Base-by-base conservation (phyloP, 2,888 invertebrate genomes). In the Cheilosia impressa region DNA sequence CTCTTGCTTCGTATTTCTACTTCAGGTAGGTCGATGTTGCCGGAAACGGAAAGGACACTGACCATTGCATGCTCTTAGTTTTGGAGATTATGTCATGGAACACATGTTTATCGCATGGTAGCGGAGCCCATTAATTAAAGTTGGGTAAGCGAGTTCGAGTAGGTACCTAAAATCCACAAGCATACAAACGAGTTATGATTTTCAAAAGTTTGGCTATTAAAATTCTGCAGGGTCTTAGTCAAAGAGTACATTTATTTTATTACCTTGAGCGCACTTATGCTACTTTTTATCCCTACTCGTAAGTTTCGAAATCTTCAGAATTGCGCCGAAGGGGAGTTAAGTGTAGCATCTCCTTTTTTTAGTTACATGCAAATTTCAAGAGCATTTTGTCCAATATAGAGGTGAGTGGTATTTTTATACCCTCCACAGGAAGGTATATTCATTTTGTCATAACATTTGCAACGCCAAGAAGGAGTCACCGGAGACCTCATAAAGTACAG, bases 41-140 rank as follows among this genome's bases (percentile, higher is more conserved):
- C 13, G 27, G 24, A 68, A 43, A 31, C 13, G 27, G 24, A 68
- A 43, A 31, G 45, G 19, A 58, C 22, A 34, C 45, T 45, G 34
- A 47, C 45, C 77, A 62, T 7, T 65, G 43, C 4, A 34, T 47
- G 52, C 38, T 78, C 69, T 73, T 73, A 52, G 69, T 84, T 75
- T 69, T 72, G 22, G 38, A 55, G 62, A 66, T 82, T 72, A 73
- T 83, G 43, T 27, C 50, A 73, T 73, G 78, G 72, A 83, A 83
- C 68, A 78, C 71, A 77, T 78, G 78, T 78, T 78, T 71, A 78
- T 78, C 71, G 57, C 69, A 63, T 71, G 63, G 57, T 41, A 62
- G 57, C 27, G 63, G 47, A 71, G 50, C 38, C 55, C 71, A 78
- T 78, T 78, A 69, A 78, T 78, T 78, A 78, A 55, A 77, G 69